Base-by-base conservation (phyloP, 2,797 vertebrate genomes). In the Pelochelys cantorii region DNA sequence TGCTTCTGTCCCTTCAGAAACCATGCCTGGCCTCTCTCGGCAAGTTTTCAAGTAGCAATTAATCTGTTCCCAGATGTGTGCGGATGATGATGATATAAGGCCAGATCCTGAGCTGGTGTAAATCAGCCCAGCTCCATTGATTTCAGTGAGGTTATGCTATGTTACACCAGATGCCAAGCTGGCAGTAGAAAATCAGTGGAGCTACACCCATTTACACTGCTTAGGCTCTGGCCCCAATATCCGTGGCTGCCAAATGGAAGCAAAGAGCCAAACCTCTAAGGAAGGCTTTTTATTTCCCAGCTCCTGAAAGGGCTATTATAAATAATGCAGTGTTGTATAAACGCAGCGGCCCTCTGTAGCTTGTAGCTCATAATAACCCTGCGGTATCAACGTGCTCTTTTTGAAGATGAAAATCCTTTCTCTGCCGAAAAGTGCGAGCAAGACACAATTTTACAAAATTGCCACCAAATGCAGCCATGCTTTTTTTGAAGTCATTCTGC, bases 271-370 rank as follows among this genome's bases (percentile, higher is more conserved):
- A 85, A 89, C 81, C 78, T 85, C 84, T 87, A 85, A 83, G 87
- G 85, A 90, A 92, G 60, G 81, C 71, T 81, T 93, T 3, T 2
- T 91, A 62, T 89, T 93, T 80, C 90, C 79, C 79, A 90, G 78
- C 86, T 96, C 79, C 94, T 89, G 91, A 91, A 93, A 95, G 79
- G 78, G 81, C 80, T 94, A 65, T 85, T 95, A 89, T 96, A 87
- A 93, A 96, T 95, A 96, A 93, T 89, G 86, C 83, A 90, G 81
- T 20, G 74, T 60, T 94, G 85, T 89, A 90, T 94, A 96, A 94
- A 95, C 87, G 94, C 85, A 93, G 92, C 90, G 89, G 84, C 80
- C 85, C 78, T 96, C 79, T 93, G 88, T 0, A 54, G 77, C 91
- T 93, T 86, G 84, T 90, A 87, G 81, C 68, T 92, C 86, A 89